A percentile compares a stretch with the other conserved stretches of the same genome.
Conservation (phyloP, 2,888 invertebrate genomes). For the Drosophila engyochracea region DNA sequence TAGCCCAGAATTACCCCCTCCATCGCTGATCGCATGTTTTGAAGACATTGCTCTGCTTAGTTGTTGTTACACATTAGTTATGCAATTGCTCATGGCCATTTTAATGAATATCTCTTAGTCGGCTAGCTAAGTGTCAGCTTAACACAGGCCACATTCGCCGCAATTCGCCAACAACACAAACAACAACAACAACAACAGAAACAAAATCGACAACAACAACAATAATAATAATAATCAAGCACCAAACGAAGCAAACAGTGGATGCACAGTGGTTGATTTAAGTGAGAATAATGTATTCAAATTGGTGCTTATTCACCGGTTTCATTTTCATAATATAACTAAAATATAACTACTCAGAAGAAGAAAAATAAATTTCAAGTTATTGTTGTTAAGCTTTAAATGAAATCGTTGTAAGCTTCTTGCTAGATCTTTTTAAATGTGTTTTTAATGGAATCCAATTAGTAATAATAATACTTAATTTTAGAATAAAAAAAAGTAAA, state of each 20-base stretch:
- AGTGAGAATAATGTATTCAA: neutral
- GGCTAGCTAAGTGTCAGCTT: constrained; percentile 62
- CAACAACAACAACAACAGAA: constrained; percentile 3
- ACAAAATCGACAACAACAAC: constrained; percentile 4
- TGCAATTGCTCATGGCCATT: constrained; percentile 58
- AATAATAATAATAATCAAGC: constrained; percentile 10
- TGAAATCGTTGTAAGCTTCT: neutral
- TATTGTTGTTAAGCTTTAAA: neutral
- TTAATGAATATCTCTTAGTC: constrained; percentile 69
- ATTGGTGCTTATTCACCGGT: neutral
- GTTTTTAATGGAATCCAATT: neutral
- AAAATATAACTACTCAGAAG: neutral
- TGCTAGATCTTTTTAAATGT: neutral
- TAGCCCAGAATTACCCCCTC: neutral
- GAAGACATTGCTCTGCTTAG: constrained; percentile 10
- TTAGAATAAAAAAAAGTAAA: neutral
- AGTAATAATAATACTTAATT: neutral
- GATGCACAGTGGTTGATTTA: constrained; percentile 39
- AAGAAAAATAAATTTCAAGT: neutral
- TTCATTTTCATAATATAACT: neutral
- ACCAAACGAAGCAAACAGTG: constrained; percentile 10
- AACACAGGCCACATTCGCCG: constrained; percentile 41
- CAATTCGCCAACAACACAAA: constrained; percentile 16
- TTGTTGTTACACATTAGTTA: constrained; percentile 61
- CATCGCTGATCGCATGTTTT: neutral